Conservation (phyloP, 2,113 vertebrate species). For the Myiozetetes cayanensis region DNA sequence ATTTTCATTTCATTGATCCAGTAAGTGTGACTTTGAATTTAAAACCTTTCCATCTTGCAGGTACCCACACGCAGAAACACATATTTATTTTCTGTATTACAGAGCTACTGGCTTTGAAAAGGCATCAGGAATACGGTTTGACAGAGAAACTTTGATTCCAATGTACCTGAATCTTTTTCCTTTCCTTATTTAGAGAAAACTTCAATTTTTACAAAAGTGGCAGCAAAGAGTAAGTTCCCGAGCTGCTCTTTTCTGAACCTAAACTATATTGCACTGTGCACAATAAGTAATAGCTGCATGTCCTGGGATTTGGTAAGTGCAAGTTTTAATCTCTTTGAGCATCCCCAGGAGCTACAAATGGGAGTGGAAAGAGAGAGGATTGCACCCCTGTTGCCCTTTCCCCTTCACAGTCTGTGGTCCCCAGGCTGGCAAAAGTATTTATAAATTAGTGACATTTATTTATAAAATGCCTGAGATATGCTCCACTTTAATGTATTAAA, state of each 20-base stretch:
- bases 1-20: conserved; percentile 29
- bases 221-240: neutral
- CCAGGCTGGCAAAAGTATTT: conserved; percentile 21
- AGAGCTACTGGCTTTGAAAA: neutral
- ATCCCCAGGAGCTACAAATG: conserved; percentile 44
- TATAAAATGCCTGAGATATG: conserved; percentile 17
- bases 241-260: neutral
- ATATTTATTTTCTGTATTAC: neutral
- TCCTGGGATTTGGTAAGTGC: conserved; percentile 39
- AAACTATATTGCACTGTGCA: neutral
- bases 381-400: conserved; percentile 42
- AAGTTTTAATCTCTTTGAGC: conserved; percentile 60
- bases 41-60: neutral
- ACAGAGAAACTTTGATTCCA: neutral
- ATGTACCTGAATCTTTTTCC: neutral
- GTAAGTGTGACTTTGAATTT: conserved; percentile 2
- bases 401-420: conserved; percentile 20
- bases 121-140: neutral
- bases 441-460: conserved; percentile 60
- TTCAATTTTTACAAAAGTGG: neutral
- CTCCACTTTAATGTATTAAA: conserved; percentile 52
- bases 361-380: conserved; percentile 24
- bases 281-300: conserved; percentile 32
- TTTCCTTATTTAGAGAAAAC: neutral
- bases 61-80: neutral